A percentile compares a stretch with the other conserved stretches of the same genome.
These are phyloP conservation scores for Acrocyrtus sp. DNA, from an alignment of 2,888 invertebrate genomes.

Conservation along the genomic window DNA sequence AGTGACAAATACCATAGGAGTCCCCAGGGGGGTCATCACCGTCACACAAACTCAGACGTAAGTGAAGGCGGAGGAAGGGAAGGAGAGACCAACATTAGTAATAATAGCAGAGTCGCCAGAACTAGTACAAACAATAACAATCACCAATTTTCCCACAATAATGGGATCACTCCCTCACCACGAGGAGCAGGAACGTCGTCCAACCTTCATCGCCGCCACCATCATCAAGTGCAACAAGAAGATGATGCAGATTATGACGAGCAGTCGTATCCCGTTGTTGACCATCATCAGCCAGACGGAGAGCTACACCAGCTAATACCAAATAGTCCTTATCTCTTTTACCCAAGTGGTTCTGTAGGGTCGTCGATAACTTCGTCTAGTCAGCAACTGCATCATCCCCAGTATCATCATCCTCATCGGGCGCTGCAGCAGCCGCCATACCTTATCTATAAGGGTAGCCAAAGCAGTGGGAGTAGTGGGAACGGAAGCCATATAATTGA, in stretches of 20 bases:
- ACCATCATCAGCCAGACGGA: not conserved
- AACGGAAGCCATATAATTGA: slow-evolving; percentile 51
- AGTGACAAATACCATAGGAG: slow-evolving; percentile 57
- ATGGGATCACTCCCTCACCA: slow-evolving; percentile 16
- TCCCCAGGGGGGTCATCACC: slow-evolving; percentile 51
- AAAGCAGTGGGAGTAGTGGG: slow-evolving; percentile 39
- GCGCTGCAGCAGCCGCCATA: slow-evolving; percentile 22
- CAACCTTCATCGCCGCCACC: slow-evolving; percentile 1
- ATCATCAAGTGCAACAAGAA: slow-evolving; percentile 1
- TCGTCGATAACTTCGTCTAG: slow-evolving; percentile 42
- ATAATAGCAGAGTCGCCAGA: slow-evolving; percentile 7
- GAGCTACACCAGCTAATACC: slow-evolving; percentile 25
- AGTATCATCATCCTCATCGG: slow-evolving; percentile 8
- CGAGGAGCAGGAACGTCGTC: slow-evolving; percentile 4
- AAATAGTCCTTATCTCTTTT: slow-evolving; percentile 38
- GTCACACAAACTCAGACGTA: slow-evolving; percentile 15
- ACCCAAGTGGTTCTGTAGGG: slow-evolving; percentile 35
- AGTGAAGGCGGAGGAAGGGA: slow-evolving; percentile 18
- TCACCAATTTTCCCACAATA: slow-evolving; percentile 44
- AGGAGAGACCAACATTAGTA: slow-evolving; percentile 17
- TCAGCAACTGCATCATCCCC: slow-evolving; percentile 21
- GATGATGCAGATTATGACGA: not conserved
- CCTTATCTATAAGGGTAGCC: slow-evolving; percentile 39
- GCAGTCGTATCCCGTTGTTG: too few species aligned
- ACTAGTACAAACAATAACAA: slow-evolving; percentile 34